A percentile compares a stretch with the other conserved stretches of the same genome.
Conservation (phyloP, 2,888 invertebrate species). For the Lottia gigantea region DNA sequence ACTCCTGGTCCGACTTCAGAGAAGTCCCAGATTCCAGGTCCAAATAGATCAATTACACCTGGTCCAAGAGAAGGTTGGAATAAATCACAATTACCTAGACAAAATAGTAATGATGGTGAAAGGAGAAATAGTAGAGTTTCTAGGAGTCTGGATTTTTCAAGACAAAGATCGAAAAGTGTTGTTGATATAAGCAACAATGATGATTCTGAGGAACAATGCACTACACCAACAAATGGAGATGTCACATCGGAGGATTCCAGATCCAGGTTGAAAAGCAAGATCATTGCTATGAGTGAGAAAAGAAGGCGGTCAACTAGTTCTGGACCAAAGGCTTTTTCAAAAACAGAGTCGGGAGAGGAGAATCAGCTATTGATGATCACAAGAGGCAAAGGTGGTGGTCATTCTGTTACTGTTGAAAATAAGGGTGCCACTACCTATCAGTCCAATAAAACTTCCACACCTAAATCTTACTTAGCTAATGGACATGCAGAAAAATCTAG, state of each 20-base stretch:
- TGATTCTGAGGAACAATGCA: neutral
- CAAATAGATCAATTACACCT: conserved; percentile 27
- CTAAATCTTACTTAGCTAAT: conserved; percentile 11
- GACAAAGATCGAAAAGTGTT: conserved; percentile 15
- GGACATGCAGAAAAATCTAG: conserved; percentile 7
- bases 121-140: conserved; percentile 11
- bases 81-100: conserved; percentile 1
- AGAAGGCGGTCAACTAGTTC: conserved; percentile 27
- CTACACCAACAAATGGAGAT: conserved; percentile 30
- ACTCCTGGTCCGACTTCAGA: conserved; percentile 43
- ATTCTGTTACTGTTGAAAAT: conserved; percentile 36
- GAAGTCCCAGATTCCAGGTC: conserved; percentile 9
- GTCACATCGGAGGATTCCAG: conserved; percentile 23
- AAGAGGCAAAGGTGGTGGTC: conserved; percentile 38
- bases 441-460: neutral
- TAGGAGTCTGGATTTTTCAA: conserved; percentile 8
- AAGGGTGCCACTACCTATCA: conserved; percentile 27
- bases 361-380: conserved; percentile 40
- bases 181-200: conserved; percentile 14
- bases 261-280: conserved; percentile 16
- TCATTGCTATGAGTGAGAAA: conserved; percentile 18
- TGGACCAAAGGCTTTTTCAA: conserved; percentile 28
- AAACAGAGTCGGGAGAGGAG: conserved; percentile 32
- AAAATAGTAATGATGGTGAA: neutral
- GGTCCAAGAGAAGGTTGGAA: conserved; percentile 27